A percentile compares a stretch with the other conserved stretches of the same genome.
phyloP scores from a whole-genome alignment of 2,888 invertebrate species.

The Drosophila tripunctata region DNA sequence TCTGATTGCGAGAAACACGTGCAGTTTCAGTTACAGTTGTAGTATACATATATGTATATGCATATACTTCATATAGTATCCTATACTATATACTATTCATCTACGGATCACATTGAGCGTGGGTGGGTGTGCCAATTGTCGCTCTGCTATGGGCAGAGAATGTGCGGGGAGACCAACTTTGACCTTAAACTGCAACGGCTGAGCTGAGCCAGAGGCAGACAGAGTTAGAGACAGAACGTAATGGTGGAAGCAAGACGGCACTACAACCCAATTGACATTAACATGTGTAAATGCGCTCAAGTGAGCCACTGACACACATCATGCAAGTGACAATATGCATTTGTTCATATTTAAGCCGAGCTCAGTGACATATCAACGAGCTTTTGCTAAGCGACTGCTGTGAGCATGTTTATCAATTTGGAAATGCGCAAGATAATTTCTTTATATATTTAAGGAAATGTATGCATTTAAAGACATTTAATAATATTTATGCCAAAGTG shows the following conservation, averaged over 20 bases:
- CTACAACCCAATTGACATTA: slow-evolving; percentile 61
- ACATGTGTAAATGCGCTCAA: slow-evolving; percentile 79
- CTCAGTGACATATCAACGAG: slow-evolving; percentile 38
- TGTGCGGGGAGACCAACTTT: slow-evolving; percentile 59
- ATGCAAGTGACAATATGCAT: slow-evolving; percentile 20
- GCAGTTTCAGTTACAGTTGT: slow-evolving; percentile 2
- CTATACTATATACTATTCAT: not conserved
- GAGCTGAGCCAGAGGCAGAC: not conserved
- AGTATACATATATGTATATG: not conserved
- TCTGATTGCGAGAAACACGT: slow-evolving; percentile 38
- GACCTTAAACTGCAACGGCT: slow-evolving; percentile 81
- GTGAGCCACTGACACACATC: slow-evolving; percentile 80
- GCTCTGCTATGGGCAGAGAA: slow-evolving; percentile 8
- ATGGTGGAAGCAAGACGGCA: too few relatives aligned
- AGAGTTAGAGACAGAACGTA: not conserved
- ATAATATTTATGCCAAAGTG: too few relatives aligned
- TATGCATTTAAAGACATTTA: too few relatives aligned
- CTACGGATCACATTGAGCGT: slow-evolving; percentile 42
- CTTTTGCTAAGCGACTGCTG: slow-evolving; percentile 6
- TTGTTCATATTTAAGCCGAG: not conserved
- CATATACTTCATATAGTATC: not conserved
- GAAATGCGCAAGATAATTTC: too few relatives aligned
- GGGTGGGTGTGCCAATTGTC: slow-evolving; percentile 70
- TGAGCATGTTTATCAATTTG: too few relatives aligned
- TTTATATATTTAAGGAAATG: too few relatives aligned